Evolutionary conservation across 2,113 vertebrate genomes (phyloP), one percentile per base, ranked within the genome.

Genomic region (Leptodactylus fuscus): DNA sequence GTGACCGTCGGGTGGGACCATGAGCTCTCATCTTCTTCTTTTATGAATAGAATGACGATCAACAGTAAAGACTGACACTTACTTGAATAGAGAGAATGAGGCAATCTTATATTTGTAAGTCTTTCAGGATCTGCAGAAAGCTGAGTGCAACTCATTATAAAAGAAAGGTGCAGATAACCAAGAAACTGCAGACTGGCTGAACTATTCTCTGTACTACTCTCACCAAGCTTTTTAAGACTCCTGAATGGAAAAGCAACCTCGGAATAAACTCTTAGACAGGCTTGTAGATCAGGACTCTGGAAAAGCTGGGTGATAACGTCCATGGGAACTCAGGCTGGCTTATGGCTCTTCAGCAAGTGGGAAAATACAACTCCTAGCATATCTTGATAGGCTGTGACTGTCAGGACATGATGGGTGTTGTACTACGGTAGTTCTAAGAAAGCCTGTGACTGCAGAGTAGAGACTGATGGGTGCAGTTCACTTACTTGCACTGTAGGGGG

Each of bases 401-500:
- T n/a, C n/a, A 10, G 55, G 55, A 11, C 58, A 62, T 62, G 24
- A 9, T 62, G n/a, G 24, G 58, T 27, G 58, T 29, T 62, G 58
- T 62, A n/a, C n/a, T n/a, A n/a, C n/a, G n/a, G n/a, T n/a, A 62
- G 58, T 62, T 62, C 29, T 6, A 13, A n/a, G 1, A 34, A 5
- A 67, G 5, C 16, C 27, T 15, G 27, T 10, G 1, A 4, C 29
- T 2, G 16, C 60, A 29, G 60, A 8, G 4, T 15, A 13, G 4
- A 9, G 55, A 24, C 1, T 32, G 60, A 62, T 15, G 78, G 18
- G 60, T 27, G 44, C 20, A 49, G 53, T 13, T 6, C 10, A 87
- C 87, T 88, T 32, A 87, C 27, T 79, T 62, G 80, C 85, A 88
- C 53, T 89, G 87, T 48, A 41, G n/a, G 48, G 16, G 7, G 32